A percentile compares a stretch with the other conserved stretches of the same genome.
Evolutionary conservation across 2,797 vertebrate genomes (phyloP).

Genomic region (Helarctos malayanus): DNA sequence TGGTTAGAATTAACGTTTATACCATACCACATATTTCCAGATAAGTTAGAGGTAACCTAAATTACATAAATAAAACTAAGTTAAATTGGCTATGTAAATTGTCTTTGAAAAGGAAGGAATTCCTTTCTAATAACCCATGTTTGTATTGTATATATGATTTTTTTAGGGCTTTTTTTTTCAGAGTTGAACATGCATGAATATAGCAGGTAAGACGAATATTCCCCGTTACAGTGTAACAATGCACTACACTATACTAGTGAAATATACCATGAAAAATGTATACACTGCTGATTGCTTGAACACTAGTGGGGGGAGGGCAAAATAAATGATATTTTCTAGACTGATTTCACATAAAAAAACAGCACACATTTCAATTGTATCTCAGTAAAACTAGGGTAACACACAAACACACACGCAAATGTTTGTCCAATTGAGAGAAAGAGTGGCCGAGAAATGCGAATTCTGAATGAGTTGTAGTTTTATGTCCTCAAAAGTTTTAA

Average conservation of each 20-base stretch:
- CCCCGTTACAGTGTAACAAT: background rate
- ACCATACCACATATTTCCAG: background rate
- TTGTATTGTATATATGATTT: background rate
- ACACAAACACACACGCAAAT: background rate
- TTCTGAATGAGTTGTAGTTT: background rate
- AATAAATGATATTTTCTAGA: background rate
- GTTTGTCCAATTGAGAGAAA: background rate
- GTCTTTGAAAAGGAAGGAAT: constrained; percentile 9
- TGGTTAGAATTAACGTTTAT: background rate
- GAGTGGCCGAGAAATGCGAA: background rate
- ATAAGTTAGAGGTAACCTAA: background rate
- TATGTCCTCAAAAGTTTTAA: background rate
- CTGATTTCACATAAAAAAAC: background rate
- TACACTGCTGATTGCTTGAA: background rate
- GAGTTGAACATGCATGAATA: background rate
- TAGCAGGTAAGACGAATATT: background rate
- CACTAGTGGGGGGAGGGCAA: background rate
- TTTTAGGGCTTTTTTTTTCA: constrained; percentile 16
- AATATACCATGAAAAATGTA: background rate
- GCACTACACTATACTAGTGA: background rate
- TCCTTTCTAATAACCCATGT: background rate
- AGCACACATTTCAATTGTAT: background rate
- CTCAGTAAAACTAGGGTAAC: background rate
- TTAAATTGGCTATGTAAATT: constrained; percentile 2
- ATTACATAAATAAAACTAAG: background rate